Conservation (phyloP, 2,113 vertebrate species). For the Sylvilagus bachmani region DNA sequence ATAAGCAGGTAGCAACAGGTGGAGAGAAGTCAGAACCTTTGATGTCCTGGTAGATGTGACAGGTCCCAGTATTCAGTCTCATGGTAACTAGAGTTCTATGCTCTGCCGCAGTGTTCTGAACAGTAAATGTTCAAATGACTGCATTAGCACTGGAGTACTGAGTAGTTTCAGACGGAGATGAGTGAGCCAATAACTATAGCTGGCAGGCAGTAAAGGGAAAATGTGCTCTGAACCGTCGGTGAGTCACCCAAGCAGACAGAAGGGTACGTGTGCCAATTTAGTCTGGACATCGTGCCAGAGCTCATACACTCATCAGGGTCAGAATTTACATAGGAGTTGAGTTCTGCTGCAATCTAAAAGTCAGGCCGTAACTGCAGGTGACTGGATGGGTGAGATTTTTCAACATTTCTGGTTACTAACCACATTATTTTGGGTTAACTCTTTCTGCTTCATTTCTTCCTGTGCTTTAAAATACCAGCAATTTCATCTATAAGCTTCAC, state of each 20-base stretch:
- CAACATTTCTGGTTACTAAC: neutral
- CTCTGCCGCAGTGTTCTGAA: neutral
- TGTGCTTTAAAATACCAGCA: slow-evolving; percentile 43
- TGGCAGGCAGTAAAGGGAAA: slow-evolving; percentile 74
- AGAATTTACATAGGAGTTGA: slow-evolving; percentile 45
- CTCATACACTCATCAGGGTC: slow-evolving; percentile 12
- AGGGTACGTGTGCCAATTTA: slow-evolving; percentile 30
- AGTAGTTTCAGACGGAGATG: slow-evolving; percentile 43
- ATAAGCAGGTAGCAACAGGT: neutral
- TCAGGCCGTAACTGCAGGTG: neutral
- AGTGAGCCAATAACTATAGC: slow-evolving; percentile 72
- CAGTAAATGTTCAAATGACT: slow-evolving; percentile 25
- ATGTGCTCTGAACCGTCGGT: slow-evolving; percentile 68
- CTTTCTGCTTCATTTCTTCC: neutral
- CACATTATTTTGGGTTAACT: neutral
- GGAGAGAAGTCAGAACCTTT: neutral
- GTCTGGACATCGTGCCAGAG: neutral
- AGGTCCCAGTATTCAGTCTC: neutral
- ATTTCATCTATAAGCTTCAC: neutral
- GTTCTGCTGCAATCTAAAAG: neutral
- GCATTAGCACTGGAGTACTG: slow-evolving; percentile 30
- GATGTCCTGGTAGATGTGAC: neutral
- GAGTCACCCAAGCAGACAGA: slow-evolving; percentile 76
- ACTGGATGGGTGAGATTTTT: neutral
- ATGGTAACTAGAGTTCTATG: neutral